Conservation (phyloP, 2,797 vertebrate genomes). For the Argya squamiceps region DNA sequence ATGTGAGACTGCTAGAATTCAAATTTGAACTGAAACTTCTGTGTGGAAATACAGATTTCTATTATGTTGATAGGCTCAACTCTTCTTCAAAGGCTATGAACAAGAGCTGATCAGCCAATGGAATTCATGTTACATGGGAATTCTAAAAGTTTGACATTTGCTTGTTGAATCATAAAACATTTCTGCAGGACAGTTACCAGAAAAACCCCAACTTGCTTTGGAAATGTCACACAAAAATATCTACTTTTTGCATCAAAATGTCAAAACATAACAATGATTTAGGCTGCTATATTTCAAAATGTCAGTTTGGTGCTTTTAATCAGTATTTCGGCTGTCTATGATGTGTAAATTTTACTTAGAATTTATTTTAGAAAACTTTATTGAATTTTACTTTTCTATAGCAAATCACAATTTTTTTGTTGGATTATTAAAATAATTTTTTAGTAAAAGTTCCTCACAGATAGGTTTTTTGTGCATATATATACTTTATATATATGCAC, state of each 20-base stretch:
- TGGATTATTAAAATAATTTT: not conserved
- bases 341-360: slow-evolving; percentile 9
- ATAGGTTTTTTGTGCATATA: not conserved
- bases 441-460: not conserved
- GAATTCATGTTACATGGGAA: slow-evolving; percentile 22
- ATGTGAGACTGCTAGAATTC: not conserved
- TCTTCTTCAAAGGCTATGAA: not conserved
- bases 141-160: slow-evolving; percentile 49
- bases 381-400: not conserved
- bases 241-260: slow-evolving; percentile 55
- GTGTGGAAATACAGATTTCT: not conserved
- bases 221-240: slow-evolving; percentile 60
- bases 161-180: slow-evolving; percentile 46
- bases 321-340: not conserved
- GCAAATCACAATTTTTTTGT: not conserved
- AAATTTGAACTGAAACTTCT: not conserved
- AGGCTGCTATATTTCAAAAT: slow-evolving; percentile 50
- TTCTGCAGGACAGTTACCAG: slow-evolving; percentile 39
- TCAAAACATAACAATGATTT: slow-evolving; percentile 67
- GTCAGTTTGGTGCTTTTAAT: slow-evolving; percentile 16
- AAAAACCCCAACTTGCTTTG: slow-evolving; percentile 44
- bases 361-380: not conserved
- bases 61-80: not conserved
- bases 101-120: slow-evolving; percentile 16
- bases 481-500: too few relatives aligned